Evolutionary conservation across 2,797 vertebrate genomes (phyloP).

Genomic region (Sebastes aleutianus): DNA sequence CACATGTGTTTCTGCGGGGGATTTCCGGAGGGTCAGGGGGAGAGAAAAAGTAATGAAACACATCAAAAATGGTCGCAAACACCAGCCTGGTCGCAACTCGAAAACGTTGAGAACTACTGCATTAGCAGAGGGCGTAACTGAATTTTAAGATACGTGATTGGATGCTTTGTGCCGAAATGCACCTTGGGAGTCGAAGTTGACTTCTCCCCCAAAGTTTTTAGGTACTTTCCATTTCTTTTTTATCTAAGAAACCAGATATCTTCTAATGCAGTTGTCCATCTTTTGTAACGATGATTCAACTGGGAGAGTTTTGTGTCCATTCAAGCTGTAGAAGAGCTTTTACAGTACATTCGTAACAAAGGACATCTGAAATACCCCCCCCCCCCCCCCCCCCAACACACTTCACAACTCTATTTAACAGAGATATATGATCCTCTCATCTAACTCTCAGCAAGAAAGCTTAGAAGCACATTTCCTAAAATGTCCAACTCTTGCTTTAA

Average conservation of each 20-base stretch:
- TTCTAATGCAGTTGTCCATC: not conserved
- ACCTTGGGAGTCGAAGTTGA: not conserved
- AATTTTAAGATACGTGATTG: not conserved
- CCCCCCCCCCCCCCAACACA: too few relatives aligned
- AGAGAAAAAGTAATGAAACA: too few relatives aligned
- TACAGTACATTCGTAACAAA: not conserved
- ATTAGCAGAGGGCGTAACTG: not conserved
- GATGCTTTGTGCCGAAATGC: not conserved
- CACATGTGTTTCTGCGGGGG: too few relatives aligned
- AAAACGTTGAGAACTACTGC: too few relatives aligned
- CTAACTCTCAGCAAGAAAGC: not conserved
- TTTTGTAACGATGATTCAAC: not conserved
- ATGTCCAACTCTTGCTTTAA: not conserved
- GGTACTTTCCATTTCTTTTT: not conserved
- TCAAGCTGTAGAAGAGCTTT: not conserved
- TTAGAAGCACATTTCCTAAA: not conserved
- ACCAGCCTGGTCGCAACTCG: too few relatives aligned
- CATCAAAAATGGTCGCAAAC: too few relatives aligned
- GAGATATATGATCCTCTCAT: not conserved
- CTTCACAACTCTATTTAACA: not conserved
- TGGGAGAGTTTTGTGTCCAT: not conserved
- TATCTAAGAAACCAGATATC: not conserved
- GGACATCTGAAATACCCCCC: not conserved
- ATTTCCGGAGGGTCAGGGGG: too few relatives aligned
- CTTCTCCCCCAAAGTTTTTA: not conserved